Percentiles rank a stretch among this genome's conserved stretches.
phyloP scores from a whole-genome alignment of 2,113 vertebrate genomes.

The Phodopus roborovskii region DNA sequence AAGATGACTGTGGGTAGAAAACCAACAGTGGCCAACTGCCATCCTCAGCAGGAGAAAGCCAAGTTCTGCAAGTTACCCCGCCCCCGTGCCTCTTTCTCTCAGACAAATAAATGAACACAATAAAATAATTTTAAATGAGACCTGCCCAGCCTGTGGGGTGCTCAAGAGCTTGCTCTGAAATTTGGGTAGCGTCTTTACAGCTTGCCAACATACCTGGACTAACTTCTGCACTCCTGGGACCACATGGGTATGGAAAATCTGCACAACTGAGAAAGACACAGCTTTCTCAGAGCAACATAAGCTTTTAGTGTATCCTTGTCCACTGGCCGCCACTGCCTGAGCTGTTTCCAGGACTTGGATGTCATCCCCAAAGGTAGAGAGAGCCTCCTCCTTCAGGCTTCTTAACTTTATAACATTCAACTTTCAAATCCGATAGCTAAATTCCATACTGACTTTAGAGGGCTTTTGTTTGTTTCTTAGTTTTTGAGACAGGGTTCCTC shows the following conservation, averaged over 20 bases:
- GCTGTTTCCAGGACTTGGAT: background rate
- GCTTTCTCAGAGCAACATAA: no score
- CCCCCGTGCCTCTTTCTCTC: background rate
- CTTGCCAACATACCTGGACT: background rate
- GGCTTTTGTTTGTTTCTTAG: background rate
- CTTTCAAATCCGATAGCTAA: background rate
- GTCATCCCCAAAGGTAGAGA: background rate
- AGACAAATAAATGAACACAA: background rate
- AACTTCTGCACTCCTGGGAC: background rate
- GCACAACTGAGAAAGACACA: background rate
- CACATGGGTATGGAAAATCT: background rate
- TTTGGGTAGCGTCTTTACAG: background rate
- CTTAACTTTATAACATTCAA: background rate
- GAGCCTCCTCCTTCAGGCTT: background rate
- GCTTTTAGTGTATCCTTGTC: background rate
- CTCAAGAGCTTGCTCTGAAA: background rate
- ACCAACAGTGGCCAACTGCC: background rate
- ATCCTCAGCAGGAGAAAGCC: background rate
- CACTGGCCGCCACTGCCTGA: background rate
- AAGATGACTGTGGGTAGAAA: background rate
- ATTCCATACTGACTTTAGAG: background rate
- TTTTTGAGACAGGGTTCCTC: background rate
- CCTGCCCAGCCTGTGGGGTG: background rate
- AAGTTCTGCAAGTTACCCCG: no score
- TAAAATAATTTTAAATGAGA: background rate